phyloP scores from a whole-genome alignment of 1,140 invertebrate species.

The Linepithema humile region DNA sequence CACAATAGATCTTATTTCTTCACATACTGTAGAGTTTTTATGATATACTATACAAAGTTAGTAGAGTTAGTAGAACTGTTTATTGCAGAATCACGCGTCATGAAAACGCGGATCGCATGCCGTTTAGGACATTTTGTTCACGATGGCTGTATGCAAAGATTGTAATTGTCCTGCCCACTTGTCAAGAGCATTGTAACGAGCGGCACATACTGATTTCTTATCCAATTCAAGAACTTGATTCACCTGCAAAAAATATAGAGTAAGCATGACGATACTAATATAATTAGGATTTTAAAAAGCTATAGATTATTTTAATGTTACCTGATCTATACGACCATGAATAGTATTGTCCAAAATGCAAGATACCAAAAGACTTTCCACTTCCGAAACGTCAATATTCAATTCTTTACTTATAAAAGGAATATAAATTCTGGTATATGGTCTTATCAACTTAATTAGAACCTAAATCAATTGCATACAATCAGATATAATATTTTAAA shows the following conservation, averaged over 20 bases:
- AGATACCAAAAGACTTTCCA: constrained; percentile 98
- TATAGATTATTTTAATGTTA: constrained; percentile 60
- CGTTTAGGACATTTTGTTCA: constrained; percentile 93
- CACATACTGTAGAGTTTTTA: constrained; percentile 58
- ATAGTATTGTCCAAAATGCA: constrained; percentile 99
- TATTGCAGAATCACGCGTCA: constrained; percentile 24
- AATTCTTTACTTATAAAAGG: constrained; percentile 99
- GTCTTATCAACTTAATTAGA: constrained; percentile 98
- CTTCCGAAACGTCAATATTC: constrained; percentile 98
- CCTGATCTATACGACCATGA: constrained; percentile 97
- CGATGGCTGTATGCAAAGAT: constrained; percentile 94
- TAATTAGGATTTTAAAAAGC: background rate
- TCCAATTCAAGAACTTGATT: constrained; percentile 97
- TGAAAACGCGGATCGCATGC: no score
- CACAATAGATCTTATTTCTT: constrained; percentile 70
- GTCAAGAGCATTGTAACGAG: constrained; percentile 96
- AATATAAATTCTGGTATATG: constrained; percentile 99
- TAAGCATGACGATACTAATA: constrained; percentile 32
- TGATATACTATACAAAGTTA: constrained; percentile 71
- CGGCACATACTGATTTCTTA: constrained; percentile 91
- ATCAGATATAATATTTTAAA: background rate
- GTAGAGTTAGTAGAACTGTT: constrained; percentile 46
- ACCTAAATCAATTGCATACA: constrained; percentile 86
- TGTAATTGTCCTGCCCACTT: constrained; percentile 98
- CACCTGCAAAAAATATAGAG: constrained; percentile 83